A percentile compares a stretch with the other conserved stretches of the same genome.
Evolutionary conservation across 2,888 invertebrate genomes (phyloP).

Genomic region (Frankliniella intonsa): DNA sequence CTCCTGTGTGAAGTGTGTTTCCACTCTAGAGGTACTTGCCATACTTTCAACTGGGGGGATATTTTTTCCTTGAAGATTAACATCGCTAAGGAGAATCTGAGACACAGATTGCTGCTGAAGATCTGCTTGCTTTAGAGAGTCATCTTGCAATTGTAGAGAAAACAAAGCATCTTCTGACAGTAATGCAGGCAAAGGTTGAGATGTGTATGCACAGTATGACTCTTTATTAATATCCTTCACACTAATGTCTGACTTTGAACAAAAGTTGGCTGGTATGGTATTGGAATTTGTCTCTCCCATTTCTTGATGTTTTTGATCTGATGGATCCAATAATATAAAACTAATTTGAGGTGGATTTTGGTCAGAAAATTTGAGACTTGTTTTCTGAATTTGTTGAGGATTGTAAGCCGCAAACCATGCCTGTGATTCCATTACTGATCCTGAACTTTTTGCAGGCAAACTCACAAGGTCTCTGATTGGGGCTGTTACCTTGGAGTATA

Average conservation of each 20-base stretch:
- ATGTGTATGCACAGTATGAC: background rate
- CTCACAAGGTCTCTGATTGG: background rate
- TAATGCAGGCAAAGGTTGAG: background rate
- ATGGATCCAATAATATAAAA: background rate
- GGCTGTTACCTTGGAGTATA: background rate
- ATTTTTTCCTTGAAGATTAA: background rate
- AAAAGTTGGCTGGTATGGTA: background rate
- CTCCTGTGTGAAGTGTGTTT: background rate
- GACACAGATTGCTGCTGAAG: background rate
- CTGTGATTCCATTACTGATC: background rate
- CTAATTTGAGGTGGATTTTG: background rate
- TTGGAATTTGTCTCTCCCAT: background rate
- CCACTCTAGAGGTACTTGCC: background rate
- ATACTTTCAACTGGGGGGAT: background rate
- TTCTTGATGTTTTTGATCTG: slow-evolving; percentile 3
- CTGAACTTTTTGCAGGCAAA: background rate
- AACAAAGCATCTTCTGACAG: background rate
- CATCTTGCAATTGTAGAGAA: background rate
- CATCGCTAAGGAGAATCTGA: background rate
- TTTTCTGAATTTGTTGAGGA: background rate
- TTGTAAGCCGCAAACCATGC: slow-evolving; percentile 7
- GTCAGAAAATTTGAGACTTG: background rate
- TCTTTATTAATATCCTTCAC: background rate
- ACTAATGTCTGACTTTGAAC: background rate
- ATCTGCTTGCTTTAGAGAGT: background rate